A percentile compares a stretch with the other conserved stretches of the same genome.
These are phyloP conservation scores for Calameuta pallipes DNA, from an alignment of 2,888 invertebrate genomes.

Conservation along the genomic window DNA sequence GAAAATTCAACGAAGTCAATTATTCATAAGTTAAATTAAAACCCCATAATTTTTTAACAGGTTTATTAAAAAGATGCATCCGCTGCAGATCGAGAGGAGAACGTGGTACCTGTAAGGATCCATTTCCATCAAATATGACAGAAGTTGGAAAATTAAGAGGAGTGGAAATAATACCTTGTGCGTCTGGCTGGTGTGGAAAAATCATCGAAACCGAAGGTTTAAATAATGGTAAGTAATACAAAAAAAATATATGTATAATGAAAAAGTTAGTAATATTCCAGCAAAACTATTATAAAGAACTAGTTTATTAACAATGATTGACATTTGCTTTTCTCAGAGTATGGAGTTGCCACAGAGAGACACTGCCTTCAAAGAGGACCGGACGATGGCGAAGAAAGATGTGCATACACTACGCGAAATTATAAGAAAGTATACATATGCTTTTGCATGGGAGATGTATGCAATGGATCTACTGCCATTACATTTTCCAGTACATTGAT, in stretches of 20 bases:
- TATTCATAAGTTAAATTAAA: background rate
- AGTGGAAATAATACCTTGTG: conserved; percentile 82
- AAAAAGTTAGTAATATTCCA: conserved; percentile 6
- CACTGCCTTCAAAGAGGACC: conserved; percentile 89
- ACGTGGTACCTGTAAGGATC: conserved; percentile 89
- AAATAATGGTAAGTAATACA: conserved; percentile 74
- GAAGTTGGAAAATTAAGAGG: conserved; percentile 78
- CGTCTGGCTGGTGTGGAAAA: conserved; percentile 94
- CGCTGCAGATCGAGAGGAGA: conserved; percentile 89
- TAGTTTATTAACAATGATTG: background rate
- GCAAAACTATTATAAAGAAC: background rate
- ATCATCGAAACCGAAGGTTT: conserved; percentile 84
- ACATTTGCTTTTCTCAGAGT: conserved; percentile 71
- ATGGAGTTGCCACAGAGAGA: conserved; percentile 87
- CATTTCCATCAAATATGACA: conserved; percentile 83
- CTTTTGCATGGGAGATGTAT: conserved; percentile 90
- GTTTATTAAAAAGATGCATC: conserved; percentile 80
- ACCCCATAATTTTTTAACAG: conserved; percentile 66
- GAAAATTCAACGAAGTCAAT: background rate
- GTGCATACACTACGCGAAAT: conserved; percentile 87
- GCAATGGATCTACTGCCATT: conserved; percentile 70
- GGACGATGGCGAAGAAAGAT: conserved; percentile 88
- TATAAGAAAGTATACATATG: conserved; percentile 89
- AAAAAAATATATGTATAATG: background rate
- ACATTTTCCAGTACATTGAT: conserved; percentile 28